phyloP scores from a whole-genome alignment of 2,888 invertebrate genomes.

The Drosophila greeni region DNA sequence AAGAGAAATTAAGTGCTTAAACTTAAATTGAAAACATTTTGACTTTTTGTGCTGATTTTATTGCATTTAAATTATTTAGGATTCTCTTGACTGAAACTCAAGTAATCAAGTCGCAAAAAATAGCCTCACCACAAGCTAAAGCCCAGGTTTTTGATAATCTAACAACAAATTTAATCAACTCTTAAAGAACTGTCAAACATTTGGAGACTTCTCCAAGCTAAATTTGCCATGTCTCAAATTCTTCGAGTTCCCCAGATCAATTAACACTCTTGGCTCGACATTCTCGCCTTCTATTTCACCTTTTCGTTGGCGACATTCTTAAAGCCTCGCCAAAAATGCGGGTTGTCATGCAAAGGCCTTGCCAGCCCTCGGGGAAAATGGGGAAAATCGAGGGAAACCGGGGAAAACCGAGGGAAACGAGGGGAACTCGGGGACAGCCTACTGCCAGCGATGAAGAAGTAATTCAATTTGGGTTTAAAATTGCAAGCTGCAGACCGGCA shows the following conservation, averaged over 20 bases:
- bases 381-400: constrained; percentile 5
- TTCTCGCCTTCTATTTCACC: constrained; percentile 14
- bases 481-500: constrained; percentile 52
- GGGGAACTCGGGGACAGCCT: constrained; percentile 5
- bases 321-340: constrained; percentile 51
- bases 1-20: background rate
- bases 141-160: background rate
- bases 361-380: constrained; percentile 2
- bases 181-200: background rate
- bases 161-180: background rate
- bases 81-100: too few species aligned
- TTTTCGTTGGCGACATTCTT: constrained; percentile 29
- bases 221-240: constrained; percentile 11
- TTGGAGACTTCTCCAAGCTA: background rate
- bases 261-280: constrained; percentile 33
- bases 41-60: background rate
- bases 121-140: too few species aligned
- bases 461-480: constrained; percentile 69
- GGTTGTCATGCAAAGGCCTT: constrained; percentile 24
- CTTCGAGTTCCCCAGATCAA: constrained; percentile 22
- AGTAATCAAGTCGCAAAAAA: too few species aligned
- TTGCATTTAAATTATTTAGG: background rate
- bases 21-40: background rate
- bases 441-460: constrained; percentile 42
- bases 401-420: background rate